phyloP scores from a whole-genome alignment of 2,113 vertebrate species.

The Ciconia maguari region DNA sequence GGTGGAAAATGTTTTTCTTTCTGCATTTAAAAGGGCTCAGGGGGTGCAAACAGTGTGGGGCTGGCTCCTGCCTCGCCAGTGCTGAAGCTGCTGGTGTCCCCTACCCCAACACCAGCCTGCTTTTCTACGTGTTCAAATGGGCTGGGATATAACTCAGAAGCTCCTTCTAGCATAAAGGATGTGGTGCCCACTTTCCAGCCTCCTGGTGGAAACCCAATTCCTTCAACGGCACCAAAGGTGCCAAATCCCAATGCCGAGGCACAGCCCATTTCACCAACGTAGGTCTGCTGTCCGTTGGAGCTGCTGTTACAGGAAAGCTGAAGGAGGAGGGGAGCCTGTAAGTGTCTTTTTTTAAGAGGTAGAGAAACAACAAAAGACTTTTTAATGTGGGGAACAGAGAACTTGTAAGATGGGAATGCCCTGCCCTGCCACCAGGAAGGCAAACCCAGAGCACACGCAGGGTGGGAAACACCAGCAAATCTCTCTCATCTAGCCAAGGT shows the following conservation, averaged over 20 bases:
- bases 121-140: rapidly evolving
- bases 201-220: background rate
- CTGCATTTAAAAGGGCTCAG: background rate
- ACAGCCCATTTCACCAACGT: rapidly evolving
- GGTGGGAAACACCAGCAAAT: background rate
- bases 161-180: background rate
- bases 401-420: background rate
- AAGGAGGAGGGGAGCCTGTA: background rate
- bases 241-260: background rate
- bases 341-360: background rate
- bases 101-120: background rate
- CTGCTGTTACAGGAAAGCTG: background rate
- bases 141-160: background rate
- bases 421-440: background rate
- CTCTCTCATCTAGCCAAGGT: background rate
- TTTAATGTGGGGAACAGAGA: background rate
- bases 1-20: background rate
- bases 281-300: background rate
- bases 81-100: background rate
- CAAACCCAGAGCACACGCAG: background rate
- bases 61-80: background rate
- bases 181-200: rapidly evolving
- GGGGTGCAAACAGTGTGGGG: background rate
- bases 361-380: background rate
- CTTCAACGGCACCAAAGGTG: background rate